Evolutionary conservation across 2,888 invertebrate species (phyloP), one percentile per base, ranked within the genome.

Genomic region (Pycnomerus fuliginosus): DNA sequence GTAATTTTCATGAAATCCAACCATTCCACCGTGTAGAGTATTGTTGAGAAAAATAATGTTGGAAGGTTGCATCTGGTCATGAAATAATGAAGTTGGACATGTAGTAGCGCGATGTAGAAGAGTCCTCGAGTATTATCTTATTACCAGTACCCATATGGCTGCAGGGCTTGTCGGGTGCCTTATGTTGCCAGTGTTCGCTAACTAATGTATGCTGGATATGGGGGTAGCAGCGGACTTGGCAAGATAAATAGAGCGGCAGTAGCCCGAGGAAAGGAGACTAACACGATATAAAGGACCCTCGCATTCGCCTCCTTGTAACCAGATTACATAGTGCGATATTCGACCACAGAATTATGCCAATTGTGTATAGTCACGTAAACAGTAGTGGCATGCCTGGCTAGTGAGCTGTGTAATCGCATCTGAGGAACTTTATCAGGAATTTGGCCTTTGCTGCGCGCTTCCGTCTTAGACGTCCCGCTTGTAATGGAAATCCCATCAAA

Each of bases 201-300:
- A 64, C 63, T 68, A 66, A 67, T 68, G 61, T 63, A 67, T 67
- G 64, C 64, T 60, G 62, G 60, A 62, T 61, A 58, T 57, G 54
- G 44, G 56, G 56, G 57, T 55, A 54, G 53, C 32, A 40, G 44
- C 33, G 61, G 65, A 64, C 67, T 65, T 65, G 68, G 61, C 58
- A 70, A 71, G 71, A 71, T 70, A 71, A 71, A 71, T 71, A 71
- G 68, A 68, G 62, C 63, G 59, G 65, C 64, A 64, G 64, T 66
- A 60, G 68, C 70, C 69, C 44, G 57, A 48, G 69, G 68, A 63
- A 61, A 68, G 59, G 65, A 66, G 67, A 64, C 65, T 69, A 70
- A 68, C 68, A 66, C 67, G 70, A 70, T 68, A 69, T 67, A 68
- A 68, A 68, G 69, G 69, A 66, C 64, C 68, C 62, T 56, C 52